Evolutionary conservation across 2,888 invertebrate species (phyloP).

Genomic region (Ashinkailepas kermadecensis): DNA sequence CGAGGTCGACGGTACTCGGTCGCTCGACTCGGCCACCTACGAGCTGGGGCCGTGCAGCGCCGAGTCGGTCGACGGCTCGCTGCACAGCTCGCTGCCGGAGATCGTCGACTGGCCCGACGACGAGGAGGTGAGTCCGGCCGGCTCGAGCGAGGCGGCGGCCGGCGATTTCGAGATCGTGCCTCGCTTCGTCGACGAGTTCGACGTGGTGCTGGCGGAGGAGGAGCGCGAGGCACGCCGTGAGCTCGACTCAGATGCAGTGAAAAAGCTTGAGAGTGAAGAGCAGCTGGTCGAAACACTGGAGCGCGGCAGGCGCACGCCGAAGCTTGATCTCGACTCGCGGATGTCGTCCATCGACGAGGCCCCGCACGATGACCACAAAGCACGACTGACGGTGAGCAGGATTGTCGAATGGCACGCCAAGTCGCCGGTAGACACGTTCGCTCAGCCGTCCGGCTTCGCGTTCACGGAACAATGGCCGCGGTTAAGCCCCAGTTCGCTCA

Average conservation of each 20-base stretch:
- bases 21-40: not conserved
- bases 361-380: not conserved
- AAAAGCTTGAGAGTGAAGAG: not conserved
- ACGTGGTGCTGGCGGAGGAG: constrained; percentile 6
- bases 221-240: not conserved
- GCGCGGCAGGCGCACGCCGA: not conserved
- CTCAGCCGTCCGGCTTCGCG: not conserved
- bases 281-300: not conserved
- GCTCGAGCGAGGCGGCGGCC: not conserved
- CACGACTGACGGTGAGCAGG: not conserved
- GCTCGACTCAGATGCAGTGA: not conserved
- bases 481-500: not conserved
- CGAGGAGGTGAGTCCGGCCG: not conserved
- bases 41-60: not conserved
- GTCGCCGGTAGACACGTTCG: not conserved
- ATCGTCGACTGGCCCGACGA: constrained; percentile 13
- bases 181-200: not conserved
- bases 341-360: constrained; percentile 13
- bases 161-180: constrained; percentile 11
- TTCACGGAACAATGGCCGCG: not conserved
- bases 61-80: not conserved
- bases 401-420: constrained; percentile 2
- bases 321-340: not conserved
- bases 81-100: not conserved
- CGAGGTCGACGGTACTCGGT: not conserved